Evolutionary conservation across 2,888 invertebrate genomes (phyloP).

Genomic region (Hipparchia sbordonii): DNA sequence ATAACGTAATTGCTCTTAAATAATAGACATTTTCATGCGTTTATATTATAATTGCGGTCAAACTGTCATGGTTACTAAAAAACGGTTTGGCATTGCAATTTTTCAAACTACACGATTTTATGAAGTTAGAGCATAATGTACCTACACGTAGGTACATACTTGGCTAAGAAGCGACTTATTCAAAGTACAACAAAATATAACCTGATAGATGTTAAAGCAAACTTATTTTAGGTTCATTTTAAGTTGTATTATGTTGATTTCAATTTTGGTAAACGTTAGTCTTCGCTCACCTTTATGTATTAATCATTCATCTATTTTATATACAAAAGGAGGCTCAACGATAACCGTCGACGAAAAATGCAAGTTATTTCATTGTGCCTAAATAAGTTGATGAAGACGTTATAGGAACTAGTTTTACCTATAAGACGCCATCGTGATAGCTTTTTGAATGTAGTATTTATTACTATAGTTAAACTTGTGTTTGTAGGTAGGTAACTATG

Average conservation of each 20-base stretch:
- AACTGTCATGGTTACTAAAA: not conserved
- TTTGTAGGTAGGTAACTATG: not conserved
- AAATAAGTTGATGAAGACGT: slow-evolving; percentile 11
- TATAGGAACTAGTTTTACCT: slow-evolving; percentile 13
- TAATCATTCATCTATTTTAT: slow-evolving; percentile 16
- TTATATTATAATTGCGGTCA: not conserved
- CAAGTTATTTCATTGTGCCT: slow-evolving; percentile 12
- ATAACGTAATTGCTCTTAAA: slow-evolving; percentile 11
- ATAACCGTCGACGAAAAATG: slow-evolving; percentile 23
- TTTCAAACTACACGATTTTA: not conserved
- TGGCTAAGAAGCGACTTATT: not conserved
- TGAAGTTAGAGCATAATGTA: not conserved
- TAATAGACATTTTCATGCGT: slow-evolving; percentile 3
- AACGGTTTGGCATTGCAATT: slow-evolving; percentile 7
- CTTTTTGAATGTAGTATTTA: not conserved
- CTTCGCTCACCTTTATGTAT: slow-evolving; percentile 6
- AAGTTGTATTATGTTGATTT: not conserved
- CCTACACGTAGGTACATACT: not conserved
- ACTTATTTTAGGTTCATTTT: too few species aligned
- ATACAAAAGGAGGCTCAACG: slow-evolving; percentile 10
- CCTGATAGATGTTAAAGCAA: not conserved
- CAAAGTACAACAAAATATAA: too few species aligned
- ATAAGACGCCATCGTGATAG: not conserved
- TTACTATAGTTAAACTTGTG: not conserved
- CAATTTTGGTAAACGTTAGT: not conserved